A percentile compares a stretch with the other conserved stretches of the same genome.
Evolutionary conservation across 2,113 vertebrate species (phyloP).

Genomic region (Megaleporinus macrocephalus): DNA sequence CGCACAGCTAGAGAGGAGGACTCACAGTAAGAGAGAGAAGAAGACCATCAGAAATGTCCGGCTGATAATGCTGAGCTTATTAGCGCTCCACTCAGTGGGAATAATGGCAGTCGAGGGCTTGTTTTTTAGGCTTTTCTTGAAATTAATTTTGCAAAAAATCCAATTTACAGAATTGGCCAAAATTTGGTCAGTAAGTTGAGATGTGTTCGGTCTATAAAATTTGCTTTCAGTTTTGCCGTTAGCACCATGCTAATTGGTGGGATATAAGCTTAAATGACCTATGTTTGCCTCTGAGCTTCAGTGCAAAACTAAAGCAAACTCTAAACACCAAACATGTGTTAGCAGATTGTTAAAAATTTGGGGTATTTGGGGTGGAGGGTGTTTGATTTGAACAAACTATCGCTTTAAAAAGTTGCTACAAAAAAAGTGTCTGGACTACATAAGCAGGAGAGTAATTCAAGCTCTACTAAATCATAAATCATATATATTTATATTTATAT

Average conservation of each 20-base stretch:
- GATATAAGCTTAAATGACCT: no score
- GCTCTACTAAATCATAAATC: constrained; percentile 55
- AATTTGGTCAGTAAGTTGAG: background rate
- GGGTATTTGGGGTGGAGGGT: background rate
- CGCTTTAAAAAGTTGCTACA: constrained; percentile 23
- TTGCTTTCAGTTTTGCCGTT: background rate
- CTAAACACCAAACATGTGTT: background rate
- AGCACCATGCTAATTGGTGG: no score
- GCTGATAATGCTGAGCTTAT: background rate
- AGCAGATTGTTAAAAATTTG: background rate
- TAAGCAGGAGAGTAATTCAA: constrained; percentile 4
- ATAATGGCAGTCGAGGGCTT: background rate
- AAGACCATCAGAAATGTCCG: background rate
- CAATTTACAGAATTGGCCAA: constrained; percentile 5
- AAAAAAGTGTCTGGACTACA: background rate
- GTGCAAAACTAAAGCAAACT: no score
- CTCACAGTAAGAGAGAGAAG: constrained; percentile 11
- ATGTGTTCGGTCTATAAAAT: background rate
- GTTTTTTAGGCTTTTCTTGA: no score
- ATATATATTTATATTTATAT: constrained; percentile 40
- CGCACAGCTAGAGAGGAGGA: constrained; percentile 8
- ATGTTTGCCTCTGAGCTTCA: no score
- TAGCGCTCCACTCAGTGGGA: background rate
- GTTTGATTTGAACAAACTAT: constrained; percentile 4
- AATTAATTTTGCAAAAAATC: background rate